These are phyloP conservation scores for Chirona hameri DNA, from an alignment of 2,888 invertebrate genomes.

Conservation along the genomic window DNA sequence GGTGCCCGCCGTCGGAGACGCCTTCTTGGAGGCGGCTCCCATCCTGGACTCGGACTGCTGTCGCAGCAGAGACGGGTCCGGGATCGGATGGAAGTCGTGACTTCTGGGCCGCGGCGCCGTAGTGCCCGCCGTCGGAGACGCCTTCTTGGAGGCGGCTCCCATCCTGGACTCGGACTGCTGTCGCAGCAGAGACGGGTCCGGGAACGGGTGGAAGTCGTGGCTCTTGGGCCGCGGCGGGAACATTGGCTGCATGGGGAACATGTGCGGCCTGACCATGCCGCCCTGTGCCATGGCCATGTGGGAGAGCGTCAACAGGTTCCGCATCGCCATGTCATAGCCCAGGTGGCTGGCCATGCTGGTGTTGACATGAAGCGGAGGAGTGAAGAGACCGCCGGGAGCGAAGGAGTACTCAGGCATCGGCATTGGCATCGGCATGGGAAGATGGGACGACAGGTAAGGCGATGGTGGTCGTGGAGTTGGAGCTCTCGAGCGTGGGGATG, in stretches of 20 bases:
- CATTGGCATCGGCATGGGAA: neutral
- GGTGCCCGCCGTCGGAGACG: slow-evolving; percentile 5
- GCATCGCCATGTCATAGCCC: slow-evolving; percentile 13
- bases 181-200: neutral
- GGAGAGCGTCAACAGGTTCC: slow-evolving; percentile 22
- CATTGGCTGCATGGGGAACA: slow-evolving; percentile 1
- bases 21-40: too few relatives aligned
- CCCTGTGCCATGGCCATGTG: slow-evolving; percentile 27
- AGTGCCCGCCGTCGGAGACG: neutral
- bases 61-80: too few relatives aligned
- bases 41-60: too few relatives aligned
- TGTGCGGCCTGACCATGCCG: neutral
- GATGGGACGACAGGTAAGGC: neutral
- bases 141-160: slow-evolving; percentile 23
- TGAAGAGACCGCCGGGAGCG: neutral
- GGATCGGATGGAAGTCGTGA: too few relatives aligned
- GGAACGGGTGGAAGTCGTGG: neutral
- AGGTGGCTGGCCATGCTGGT: neutral
- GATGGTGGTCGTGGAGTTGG: neutral
- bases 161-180: neutral
- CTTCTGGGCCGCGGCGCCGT: too few relatives aligned
- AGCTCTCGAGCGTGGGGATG: neutral
- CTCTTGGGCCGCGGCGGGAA: neutral
- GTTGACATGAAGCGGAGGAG: neutral
- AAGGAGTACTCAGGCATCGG: neutral